These are phyloP conservation scores for Origma solitaria DNA, from an alignment of 2,113 vertebrate species.

Conservation along the genomic window DNA sequence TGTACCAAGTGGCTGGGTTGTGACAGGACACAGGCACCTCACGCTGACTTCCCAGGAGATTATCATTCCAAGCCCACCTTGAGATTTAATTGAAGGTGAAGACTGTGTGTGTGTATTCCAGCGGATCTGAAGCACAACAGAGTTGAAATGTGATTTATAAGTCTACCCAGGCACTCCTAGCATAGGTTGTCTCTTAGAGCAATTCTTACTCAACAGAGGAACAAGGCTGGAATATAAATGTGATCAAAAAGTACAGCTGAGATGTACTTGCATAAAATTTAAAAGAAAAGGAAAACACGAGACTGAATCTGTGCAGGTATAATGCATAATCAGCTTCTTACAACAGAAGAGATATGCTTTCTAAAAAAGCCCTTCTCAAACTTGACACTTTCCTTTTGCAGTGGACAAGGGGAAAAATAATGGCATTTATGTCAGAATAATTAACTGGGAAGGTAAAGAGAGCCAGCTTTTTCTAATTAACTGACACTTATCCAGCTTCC, in stretches of 20 bases:
- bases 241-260: not conserved
- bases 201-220: not conserved
- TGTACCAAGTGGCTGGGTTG: not conserved
- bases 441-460: conserved; percentile 43
- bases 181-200: not conserved
- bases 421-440: conserved; percentile 61
- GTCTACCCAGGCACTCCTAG: not conserved
- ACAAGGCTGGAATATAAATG: conserved; percentile 3
- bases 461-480: conserved; percentile 38
- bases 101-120: not conserved
- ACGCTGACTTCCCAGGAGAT: not conserved
- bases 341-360: not conserved
- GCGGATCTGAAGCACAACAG: not conserved
- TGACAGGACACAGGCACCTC: not conserved
- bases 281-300: not conserved
- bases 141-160: conserved; percentile 8
- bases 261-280: not conserved
- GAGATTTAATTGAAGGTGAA: conserved; percentile 10
- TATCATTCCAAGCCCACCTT: not conserved
- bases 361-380: conserved; percentile 1
- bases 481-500: conserved; percentile 52
- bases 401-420: conserved; percentile 15
- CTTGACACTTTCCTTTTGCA: conserved; percentile 48
- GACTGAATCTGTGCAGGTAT: not conserved
- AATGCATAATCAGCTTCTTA: not conserved